Evolutionary conservation across 1,140 invertebrate species (phyloP), one percentile per base, ranked within the genome.

Genomic region (Atta cephalotes): DNA sequence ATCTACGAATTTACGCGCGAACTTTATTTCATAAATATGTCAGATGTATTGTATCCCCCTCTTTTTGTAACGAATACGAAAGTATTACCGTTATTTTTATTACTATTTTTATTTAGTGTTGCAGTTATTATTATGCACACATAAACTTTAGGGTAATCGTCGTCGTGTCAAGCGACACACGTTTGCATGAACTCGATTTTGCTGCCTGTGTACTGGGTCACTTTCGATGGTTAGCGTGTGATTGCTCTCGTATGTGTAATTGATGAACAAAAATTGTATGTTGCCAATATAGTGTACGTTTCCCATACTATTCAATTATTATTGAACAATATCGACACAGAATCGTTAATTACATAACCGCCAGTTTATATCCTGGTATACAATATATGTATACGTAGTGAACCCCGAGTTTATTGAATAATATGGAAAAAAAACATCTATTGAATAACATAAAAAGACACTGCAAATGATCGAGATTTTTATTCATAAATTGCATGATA

Each of bases 11-110:
- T 84, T 84, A 84, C 80, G 71, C 70, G 80, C 80, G 45, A 74
- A 84, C 53, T 90, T 86, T 74, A 89, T 60, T 79, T 87, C 88
- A 66, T 89, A 87, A 89, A 90, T 90, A 89, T 71, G 77, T 79
- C 85, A 86, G 79, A 86, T 87, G 65, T 89, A 72, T 89, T 84
- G 16, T 53, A 82, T 76, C 65, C 21, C 25, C 68, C 25, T 63
- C 28, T 53, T 79, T 78, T 79, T 78, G 89, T 68, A 87, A 90
- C 85, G 79, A 88, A 89, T 87, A 89, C 74, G 72, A 72, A 90
- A 90, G 85, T 90, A 89, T 89, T 45, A 81, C 28, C 85, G 49
- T 80, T 71, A 58, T 81, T 88, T 85, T 77, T 85, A 76, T 76
- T 68, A 74, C 28, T 58, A 78, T 58, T 39, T 74, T 53, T 28